Evolutionary conservation across 2,113 vertebrate genomes (phyloP), one percentile per base, ranked within the genome.

Genomic region (Ptilonorhynchus violaceus): DNA sequence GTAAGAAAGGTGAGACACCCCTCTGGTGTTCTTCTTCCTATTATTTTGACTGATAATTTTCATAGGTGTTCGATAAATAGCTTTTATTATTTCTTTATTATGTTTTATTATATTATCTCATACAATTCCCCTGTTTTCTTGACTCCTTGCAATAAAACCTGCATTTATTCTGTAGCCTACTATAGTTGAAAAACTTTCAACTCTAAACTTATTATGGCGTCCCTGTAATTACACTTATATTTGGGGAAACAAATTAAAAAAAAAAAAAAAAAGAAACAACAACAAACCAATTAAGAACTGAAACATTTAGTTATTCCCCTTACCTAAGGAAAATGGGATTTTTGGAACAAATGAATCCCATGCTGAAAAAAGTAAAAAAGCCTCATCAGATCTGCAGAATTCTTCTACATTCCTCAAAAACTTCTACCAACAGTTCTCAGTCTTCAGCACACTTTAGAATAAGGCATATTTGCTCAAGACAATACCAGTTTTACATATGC

Each of bases 1-100:
- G 7, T 23, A 39, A 35, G 22, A 37, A 68, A 2, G 0, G 23
- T 64, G 50, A 35, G 5, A 60, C 3, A 37, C 1, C 20, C 3
- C 8, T 55, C 23, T 23, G 7, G 7, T 31, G 9, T 44, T 52
- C 76, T 67, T 35, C 5, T 81, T 52, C 31, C 7, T 49, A 21
- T 55, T 77, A 49, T 50, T 77, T 74, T 81, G 20, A 47, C 9
- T 44, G 25, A 63, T 60, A 77, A 33, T 62, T 75, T 72, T 77
- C 41, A 69, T 6, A 28, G 7, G 10, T 37, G 9, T 62, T 92
- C 1, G 1, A 22, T 64, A 44, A 35, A 18, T 13, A 67, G 27
- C 19, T 24, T 35, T 58, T 49, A 39, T 63, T 30, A 41, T 23
- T 64, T 64, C 42, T 13, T 41, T 6, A 25, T 8, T 23, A 7